phyloP scores from a whole-genome alignment of 2,113 vertebrate species.

The Vulpes lagopus region DNA sequence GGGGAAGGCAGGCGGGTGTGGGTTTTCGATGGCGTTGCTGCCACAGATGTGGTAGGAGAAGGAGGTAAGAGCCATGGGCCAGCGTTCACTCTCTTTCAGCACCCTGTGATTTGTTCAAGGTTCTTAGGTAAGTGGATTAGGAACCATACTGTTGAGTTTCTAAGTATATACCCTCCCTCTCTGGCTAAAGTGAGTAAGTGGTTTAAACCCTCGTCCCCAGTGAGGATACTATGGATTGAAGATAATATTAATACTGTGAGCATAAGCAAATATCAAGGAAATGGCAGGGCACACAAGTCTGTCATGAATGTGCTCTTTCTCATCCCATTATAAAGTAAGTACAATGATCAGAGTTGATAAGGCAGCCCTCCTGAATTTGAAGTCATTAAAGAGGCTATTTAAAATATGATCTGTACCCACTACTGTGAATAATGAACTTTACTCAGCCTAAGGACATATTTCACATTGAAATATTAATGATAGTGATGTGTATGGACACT shows the following conservation, averaged over 20 bases:
- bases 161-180: not conserved
- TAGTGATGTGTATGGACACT: not conserved
- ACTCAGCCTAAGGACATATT: not conserved
- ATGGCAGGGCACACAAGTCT: not conserved
- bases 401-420: slow-evolving; percentile 20
- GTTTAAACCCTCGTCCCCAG: not conserved
- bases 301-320: not conserved
- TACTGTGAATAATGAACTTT: slow-evolving; percentile 16
- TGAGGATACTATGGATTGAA: not conserved
- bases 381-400: slow-evolving; percentile 46
- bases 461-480: slow-evolving; percentile 4
- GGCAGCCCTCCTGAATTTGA: not conserved
- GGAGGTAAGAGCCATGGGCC: not conserved
- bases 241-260: not conserved
- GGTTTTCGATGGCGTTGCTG: not conserved
- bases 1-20: not conserved
- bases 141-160: not conserved
- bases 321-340: not conserved
- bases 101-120: not conserved
- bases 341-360: not conserved
- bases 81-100: not conserved
- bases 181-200: not conserved
- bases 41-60: not conserved
- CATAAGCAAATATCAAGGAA: slow-evolving; percentile 34
- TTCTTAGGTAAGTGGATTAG: not conserved